phyloP scores from a whole-genome alignment of 2,797 vertebrate genomes.

The Paedocypris micromegethes region DNA sequence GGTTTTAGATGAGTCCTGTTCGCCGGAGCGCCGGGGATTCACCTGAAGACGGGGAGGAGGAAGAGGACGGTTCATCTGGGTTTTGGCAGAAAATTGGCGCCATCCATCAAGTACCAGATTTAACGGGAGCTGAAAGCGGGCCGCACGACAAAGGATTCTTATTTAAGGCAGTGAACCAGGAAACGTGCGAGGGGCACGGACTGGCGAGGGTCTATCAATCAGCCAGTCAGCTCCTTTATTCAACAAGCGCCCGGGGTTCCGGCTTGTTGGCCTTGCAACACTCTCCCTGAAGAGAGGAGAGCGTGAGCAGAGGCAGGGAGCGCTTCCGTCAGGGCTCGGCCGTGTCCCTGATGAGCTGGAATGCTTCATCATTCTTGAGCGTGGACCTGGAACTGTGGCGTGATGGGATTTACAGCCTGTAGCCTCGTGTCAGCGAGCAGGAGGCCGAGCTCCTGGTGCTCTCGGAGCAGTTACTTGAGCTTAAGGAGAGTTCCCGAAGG shows the following conservation, averaged over 20 bases:
- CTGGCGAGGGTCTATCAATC: conserved; percentile 76
- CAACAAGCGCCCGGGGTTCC: conserved; percentile 74
- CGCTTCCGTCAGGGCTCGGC: conserved; percentile 59
- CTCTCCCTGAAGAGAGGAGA: conserved; percentile 49
- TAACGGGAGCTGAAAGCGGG: conserved; percentile 67
- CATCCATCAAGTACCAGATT: conserved; percentile 75
- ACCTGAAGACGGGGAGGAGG: conserved; percentile 60
- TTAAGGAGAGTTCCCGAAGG: too few species aligned
- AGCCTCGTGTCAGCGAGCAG: conserved; percentile 52
- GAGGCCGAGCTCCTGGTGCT: conserved; percentile 27
- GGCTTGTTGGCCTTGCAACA: conserved; percentile 70
- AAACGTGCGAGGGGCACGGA: conserved; percentile 67
- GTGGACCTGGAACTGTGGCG: conserved; percentile 69
- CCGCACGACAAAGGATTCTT: conserved; percentile 67
- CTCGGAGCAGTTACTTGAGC: too few species aligned
- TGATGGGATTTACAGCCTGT: conserved; percentile 76
- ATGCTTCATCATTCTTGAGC: conserved; percentile 74
- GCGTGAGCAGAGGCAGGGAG: conserved; percentile 26
- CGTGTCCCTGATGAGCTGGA: conserved; percentile 62
- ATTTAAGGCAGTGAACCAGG: conserved; percentile 66
- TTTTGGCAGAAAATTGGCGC: conserved; percentile 74
- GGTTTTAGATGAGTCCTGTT: conserved; percentile 69
- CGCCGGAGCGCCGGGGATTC: conserved; percentile 57
- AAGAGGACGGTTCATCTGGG: conserved; percentile 66
- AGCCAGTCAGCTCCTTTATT: conserved; percentile 88